These are phyloP conservation scores for Azemiops feae DNA, from an alignment of 2,113 vertebrate species.

Conservation along the genomic window DNA sequence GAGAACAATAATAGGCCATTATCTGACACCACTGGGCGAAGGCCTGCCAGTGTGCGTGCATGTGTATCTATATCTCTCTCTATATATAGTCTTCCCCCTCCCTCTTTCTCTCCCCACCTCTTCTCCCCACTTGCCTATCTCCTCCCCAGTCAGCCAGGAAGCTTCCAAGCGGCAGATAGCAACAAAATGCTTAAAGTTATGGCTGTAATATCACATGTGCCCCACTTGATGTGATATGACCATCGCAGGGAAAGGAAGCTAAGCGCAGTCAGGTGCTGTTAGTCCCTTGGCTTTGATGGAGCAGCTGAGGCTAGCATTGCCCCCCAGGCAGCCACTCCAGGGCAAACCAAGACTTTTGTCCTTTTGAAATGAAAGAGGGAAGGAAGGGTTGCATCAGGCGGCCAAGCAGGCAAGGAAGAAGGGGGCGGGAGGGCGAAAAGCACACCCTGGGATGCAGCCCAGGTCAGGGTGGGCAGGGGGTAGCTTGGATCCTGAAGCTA, in stretches of 20 bases:
- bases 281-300: slow-evolving; percentile 87
- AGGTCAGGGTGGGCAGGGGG: neutral
- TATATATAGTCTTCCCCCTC: neutral
- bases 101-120: neutral
- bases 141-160: slow-evolving; percentile 70
- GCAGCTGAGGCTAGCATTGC: slow-evolving; percentile 91
- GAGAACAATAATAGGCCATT: slow-evolving; percentile 90
- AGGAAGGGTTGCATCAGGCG: slow-evolving; percentile 1
- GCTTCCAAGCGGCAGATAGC: slow-evolving; percentile 81
- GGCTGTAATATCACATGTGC: slow-evolving; percentile 87
- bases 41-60: slow-evolving; percentile 71
- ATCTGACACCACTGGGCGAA: slow-evolving; percentile 86
- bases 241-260: slow-evolving; percentile 93
- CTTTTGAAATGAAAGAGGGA: slow-evolving; percentile 86
- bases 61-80: neutral
- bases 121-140: neutral
- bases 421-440: neutral
- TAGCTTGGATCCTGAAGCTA: slow-evolving; percentile 27
- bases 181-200: slow-evolving; percentile 83
- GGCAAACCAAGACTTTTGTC: slow-evolving; percentile 85
- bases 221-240: slow-evolving; percentile 94
- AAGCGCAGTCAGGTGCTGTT: slow-evolving; percentile 97
- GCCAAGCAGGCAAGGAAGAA: neutral
- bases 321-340: slow-evolving; percentile 81
- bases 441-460: neutral